A percentile compares a stretch with the other conserved stretches of the same genome.
phyloP scores from a whole-genome alignment of 2,113 vertebrate species.

The Ellobius talpinus region DNA sequence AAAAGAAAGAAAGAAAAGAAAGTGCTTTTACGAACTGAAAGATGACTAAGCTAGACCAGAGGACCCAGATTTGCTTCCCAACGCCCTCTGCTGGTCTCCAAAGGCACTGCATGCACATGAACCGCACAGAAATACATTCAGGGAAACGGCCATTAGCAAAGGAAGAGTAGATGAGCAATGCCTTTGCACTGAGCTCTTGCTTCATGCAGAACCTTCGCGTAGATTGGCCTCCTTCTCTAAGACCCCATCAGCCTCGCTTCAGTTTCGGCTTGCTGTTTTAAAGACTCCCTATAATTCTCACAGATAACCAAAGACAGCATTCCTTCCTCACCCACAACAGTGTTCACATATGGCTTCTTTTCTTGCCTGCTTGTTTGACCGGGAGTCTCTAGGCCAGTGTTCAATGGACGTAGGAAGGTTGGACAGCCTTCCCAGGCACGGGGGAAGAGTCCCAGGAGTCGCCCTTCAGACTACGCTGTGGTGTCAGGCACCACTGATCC shows the following conservation, averaged over 20 bases:
- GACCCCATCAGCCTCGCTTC: not conserved
- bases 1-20: not conserved
- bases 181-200: accelerated
- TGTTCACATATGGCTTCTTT: not conserved
- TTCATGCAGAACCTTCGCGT: not conserved
- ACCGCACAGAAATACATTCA: not conserved
- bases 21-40: not conserved
- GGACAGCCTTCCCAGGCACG: not conserved
- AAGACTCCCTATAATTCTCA: not conserved
- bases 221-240: not conserved
- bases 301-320: not conserved
- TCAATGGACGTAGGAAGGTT: too few species aligned
- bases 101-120: not conserved
- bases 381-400: not conserved
- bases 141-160: not conserved
- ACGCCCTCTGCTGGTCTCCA: not conserved
- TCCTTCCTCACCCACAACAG: not conserved
- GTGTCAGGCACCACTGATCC: not conserved
- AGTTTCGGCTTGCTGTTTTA: not conserved
- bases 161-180: not conserved
- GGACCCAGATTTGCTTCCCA: not conserved
- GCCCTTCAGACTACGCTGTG: not conserved
- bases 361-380: not conserved
- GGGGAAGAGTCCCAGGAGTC: not conserved
- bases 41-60: not conserved